Evolutionary conservation across 2,113 vertebrate genomes (phyloP), one percentile per base, ranked within the genome.

Genomic region (Oceanodroma tethys): DNA sequence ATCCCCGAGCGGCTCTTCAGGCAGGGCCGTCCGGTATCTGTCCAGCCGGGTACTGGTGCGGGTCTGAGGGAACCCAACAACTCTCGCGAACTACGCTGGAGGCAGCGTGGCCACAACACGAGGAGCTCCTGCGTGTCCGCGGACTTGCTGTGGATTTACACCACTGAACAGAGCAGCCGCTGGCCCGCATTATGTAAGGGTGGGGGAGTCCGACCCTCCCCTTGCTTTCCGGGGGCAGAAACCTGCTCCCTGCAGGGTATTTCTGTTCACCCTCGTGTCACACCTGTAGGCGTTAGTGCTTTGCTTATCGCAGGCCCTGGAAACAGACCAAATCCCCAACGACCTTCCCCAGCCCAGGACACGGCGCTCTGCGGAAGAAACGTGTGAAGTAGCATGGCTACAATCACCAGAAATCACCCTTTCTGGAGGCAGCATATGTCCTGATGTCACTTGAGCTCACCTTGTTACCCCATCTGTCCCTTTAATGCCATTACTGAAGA

Each of bases 401-500:
- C 68, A 23, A 3, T 3, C 53, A 16, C 79, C 80, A 71, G 91
- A 78, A 87, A 56, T 58, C 75, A 82, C 86, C 66, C 17, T 13
- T 27, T 8, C 7, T 62, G 78, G 23, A 70, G 76, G 81, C 88
- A 66, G 75, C 87, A 65, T 25, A 23, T 13, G 66, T 40, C 76
- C 92, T 48, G 60, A 7, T 22, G 90, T 59, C 78, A 50, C 83
- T 95, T 7, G 25, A 87, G 86, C 97, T 95, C 95, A 84, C 90
- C 95, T 63, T 42, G 92, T 97, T 45, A 96, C 96, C 97, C 88
- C 3, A 25, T 16, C 84, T 89, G 92, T 47, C 93, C 95, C 84
- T 50, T 85, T 97, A 98, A 97, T 98, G 95, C 95, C 95, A 97
- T 97, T 97, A 97, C 83, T 55, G 81, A 86, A 96, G 96, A 94